These are phyloP conservation scores for Mylabris phalerata DNA, from an alignment of 1,140 invertebrate species.

Conservation along the genomic window DNA sequence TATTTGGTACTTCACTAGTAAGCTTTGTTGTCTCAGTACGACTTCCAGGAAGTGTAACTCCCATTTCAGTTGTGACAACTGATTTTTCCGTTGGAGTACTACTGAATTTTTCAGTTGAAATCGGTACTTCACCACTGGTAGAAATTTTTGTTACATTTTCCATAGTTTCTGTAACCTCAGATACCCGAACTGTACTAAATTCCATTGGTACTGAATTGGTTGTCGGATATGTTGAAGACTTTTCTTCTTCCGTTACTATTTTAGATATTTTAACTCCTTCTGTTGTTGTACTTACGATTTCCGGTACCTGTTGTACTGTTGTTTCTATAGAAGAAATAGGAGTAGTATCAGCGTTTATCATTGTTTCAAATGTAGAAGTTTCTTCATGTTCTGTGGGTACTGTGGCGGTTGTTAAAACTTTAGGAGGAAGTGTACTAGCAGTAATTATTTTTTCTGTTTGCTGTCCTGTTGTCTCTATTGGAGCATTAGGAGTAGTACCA, in stretches of 20 bases:
- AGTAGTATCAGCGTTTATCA: neutral
- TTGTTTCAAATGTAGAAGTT: neutral
- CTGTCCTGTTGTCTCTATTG: neutral
- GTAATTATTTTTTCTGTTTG: neutral
- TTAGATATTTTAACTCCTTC: neutral
- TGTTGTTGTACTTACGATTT: neutral
- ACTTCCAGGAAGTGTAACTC: neutral
- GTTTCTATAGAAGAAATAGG: neutral
- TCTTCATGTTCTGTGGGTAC: neutral
- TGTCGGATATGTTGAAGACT: neutral
- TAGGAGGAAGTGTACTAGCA: neutral
- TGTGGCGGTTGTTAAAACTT: neutral
- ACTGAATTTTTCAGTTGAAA: neutral
- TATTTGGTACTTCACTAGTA: neutral
- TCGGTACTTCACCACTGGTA: neutral
- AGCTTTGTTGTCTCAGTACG: neutral
- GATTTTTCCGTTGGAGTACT: neutral
- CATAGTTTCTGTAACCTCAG: neutral
- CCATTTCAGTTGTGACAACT: neutral
- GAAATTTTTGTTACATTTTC: neutral
- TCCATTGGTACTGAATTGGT: neutral
- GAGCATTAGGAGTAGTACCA: neutral
- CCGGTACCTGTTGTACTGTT: neutral
- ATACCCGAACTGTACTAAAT: neutral
- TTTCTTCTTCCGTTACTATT: conserved; percentile 2